These are phyloP conservation scores for Oncorhynchus mykiss DNA, from an alignment of 2,113 vertebrate genomes.

Conservation along the genomic window DNA sequence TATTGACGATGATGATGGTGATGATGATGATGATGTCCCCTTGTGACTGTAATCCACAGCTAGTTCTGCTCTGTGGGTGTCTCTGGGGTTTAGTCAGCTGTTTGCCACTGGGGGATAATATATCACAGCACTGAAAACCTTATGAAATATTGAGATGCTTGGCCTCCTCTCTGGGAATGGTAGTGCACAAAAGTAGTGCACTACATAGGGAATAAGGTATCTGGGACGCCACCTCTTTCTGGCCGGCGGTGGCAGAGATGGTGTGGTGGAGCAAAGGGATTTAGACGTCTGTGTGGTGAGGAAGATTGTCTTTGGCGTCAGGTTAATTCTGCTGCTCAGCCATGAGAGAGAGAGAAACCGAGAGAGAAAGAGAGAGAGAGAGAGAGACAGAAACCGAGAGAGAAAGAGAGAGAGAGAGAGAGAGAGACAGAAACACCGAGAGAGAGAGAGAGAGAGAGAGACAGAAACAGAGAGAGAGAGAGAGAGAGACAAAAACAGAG, in stretches of 20 bases:
- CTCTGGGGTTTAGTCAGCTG: slow-evolving; percentile 7
- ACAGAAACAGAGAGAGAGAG: no score
- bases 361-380: no score
- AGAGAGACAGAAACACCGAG: no score
- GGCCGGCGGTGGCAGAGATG: not conserved
- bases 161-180: not conserved
- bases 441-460: no score
- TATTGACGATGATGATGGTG: no score
- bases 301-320: slow-evolving; percentile 19
- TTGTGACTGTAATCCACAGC: not conserved
- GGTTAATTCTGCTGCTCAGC: slow-evolving; percentile 20
- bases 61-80: not conserved
- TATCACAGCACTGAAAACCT: not conserved
- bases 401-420: no score
- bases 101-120: slow-evolving; percentile 9
- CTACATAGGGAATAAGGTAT: no score
- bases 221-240: no score
- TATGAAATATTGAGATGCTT: slow-evolving; percentile 26
- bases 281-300: slow-evolving; percentile 18
- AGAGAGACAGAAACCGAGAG: no score
- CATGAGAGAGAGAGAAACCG: not conserved
- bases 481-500: no score
- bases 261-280: not conserved
- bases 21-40: not conserved
- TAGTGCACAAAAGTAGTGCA: no score